phyloP scores from a whole-genome alignment of 2,888 invertebrate species.

The Lithophane ornitopus region DNA sequence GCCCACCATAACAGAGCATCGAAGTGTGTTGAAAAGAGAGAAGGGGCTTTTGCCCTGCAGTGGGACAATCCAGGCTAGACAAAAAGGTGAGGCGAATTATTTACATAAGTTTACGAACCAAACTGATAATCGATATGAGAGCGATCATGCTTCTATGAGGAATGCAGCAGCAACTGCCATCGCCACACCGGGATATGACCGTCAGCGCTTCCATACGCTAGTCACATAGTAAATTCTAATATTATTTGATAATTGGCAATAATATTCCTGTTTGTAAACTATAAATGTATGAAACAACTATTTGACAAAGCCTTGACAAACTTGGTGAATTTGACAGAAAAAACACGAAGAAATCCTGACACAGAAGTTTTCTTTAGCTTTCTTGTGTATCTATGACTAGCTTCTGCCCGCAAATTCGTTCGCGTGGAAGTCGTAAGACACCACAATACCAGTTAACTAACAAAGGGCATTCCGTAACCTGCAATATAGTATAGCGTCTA shows the following conservation, averaged over 20 bases:
- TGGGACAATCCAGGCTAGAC: background rate
- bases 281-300: background rate
- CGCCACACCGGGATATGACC: conserved; percentile 66
- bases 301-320: conserved; percentile 14
- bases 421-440: no score
- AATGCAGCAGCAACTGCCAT: conserved; percentile 73
- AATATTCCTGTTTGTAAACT: background rate
- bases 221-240: background rate
- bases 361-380: background rate
- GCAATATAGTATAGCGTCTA: no score
- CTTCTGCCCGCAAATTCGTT: background rate
- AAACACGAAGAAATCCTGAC: background rate
- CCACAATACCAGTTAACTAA: no score
- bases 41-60: background rate
- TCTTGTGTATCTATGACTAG: background rate
- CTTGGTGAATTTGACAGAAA: conserved; percentile 25
- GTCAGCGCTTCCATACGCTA: conserved; percentile 63
- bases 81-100: background rate
- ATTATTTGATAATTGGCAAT: conserved; percentile 3
- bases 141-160: conserved; percentile 70
- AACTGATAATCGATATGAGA: conserved; percentile 77
- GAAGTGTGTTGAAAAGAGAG: background rate
- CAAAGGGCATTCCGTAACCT: no score
- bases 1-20: background rate
- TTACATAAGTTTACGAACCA: conserved; percentile 70